phyloP scores from a whole-genome alignment of 2,888 invertebrate genomes.

The Emmelina monodactyla region DNA sequence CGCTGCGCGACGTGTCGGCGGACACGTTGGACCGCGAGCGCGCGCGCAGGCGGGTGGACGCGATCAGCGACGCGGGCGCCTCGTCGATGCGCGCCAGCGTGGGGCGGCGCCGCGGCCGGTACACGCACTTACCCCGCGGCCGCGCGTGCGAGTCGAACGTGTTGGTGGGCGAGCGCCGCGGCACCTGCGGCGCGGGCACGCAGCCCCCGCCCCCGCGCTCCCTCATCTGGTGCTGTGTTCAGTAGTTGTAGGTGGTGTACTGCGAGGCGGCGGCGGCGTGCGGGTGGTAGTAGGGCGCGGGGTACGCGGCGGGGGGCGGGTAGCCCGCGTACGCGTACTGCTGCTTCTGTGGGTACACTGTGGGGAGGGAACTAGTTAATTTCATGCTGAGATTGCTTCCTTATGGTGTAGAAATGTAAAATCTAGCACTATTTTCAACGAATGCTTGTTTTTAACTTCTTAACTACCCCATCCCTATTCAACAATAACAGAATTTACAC shows the following conservation, averaged over 20 bases:
- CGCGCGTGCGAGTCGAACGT: conserved; percentile 57
- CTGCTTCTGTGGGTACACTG: conserved; percentile 95
- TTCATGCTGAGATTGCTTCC: too few relatives aligned
- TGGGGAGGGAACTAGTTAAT: background rate
- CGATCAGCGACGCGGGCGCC: conserved; percentile 26
- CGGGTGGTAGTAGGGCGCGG: conserved; percentile 89
- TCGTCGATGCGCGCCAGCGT: conserved; percentile 58
- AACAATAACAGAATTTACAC: too few relatives aligned
- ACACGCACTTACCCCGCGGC: conserved; percentile 42
- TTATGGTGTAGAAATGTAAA: too few relatives aligned
- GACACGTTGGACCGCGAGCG: conserved; percentile 52
- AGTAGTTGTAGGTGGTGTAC: conserved; percentile 94
- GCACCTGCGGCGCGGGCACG: conserved; percentile 56
- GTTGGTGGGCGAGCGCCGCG: conserved; percentile 30
- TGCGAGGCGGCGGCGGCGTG: too few relatives aligned
- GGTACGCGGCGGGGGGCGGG: conserved; percentile 83
- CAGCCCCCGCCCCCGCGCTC: too few relatives aligned
- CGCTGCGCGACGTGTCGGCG: conserved; percentile 53
- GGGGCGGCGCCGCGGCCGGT: conserved; percentile 39
- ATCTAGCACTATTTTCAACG: too few relatives aligned
- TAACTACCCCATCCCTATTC: too few relatives aligned
- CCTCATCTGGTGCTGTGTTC: conserved; percentile 66
- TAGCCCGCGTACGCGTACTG: conserved; percentile 92
- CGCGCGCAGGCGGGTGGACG: conserved; percentile 39
- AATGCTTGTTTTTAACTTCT: too few relatives aligned